Evolutionary conservation across 2,113 vertebrate species (phyloP).

Genomic region (Amphilophus citrinellus): DNA sequence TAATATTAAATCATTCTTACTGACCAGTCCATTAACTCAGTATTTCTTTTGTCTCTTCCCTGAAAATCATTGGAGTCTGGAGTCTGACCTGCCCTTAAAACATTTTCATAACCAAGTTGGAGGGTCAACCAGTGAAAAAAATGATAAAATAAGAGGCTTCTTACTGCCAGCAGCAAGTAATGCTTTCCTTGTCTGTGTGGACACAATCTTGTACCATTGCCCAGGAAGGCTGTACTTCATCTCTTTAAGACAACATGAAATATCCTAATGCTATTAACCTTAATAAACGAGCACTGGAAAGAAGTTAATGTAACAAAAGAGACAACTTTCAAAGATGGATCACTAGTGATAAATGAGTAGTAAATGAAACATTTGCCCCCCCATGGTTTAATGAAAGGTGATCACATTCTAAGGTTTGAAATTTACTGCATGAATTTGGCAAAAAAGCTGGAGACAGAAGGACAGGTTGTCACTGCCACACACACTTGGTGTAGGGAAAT

Average conservation of each 20-base stretch:
- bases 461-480: background rate
- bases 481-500: background rate
- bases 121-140: background rate
- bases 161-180: conserved; percentile 23
- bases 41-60: conserved; percentile 12
- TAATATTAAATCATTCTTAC: conserved; percentile 31
- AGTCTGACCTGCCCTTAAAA: conserved; percentile 41
- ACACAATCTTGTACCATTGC: conserved; percentile 1
- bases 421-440: conserved; percentile 7
- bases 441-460: background rate
- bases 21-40: conserved; percentile 10
- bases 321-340: conserved; percentile 16
- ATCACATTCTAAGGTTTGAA: conserved; percentile 21
- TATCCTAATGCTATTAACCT: conserved; percentile 24
- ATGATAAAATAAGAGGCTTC: background rate
- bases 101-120: conserved; percentile 27
- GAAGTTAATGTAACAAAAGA: conserved; percentile 28
- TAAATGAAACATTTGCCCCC: conserved; percentile 40
- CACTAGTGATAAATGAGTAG: conserved; percentile 24
- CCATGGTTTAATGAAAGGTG: conserved; percentile 13
- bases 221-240: background rate
- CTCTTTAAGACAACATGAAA: background rate
- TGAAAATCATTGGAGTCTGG: conserved; percentile 10
- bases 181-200: background rate
- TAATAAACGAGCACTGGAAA: conserved; percentile 12